A percentile compares a stretch with the other conserved stretches of the same genome.
Evolutionary conservation across 37 sponge, comb jelly and placozoan species (phyloP).

Genomic region (Spongilla lacustris): DNA sequence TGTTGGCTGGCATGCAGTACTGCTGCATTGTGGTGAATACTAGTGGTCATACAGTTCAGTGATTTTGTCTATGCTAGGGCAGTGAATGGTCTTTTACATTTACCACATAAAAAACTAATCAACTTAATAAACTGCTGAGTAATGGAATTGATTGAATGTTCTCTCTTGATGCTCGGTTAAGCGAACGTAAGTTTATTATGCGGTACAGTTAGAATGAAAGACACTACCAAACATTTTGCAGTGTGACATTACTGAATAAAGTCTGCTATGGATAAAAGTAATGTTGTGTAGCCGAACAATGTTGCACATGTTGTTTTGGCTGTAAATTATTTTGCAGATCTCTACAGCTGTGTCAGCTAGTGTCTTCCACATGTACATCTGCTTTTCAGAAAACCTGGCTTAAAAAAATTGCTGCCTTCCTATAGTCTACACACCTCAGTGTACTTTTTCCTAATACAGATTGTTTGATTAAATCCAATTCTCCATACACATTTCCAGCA

Average conservation of each 20-base stretch:
- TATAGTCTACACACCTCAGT: neutral
- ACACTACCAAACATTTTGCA: slow-evolving; percentile 10
- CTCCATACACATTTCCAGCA: neutral
- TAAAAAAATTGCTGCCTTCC: slow-evolving; percentile 8
- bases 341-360: slow-evolving; percentile 29
- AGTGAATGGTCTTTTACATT: no score
- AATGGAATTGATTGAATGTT: no score
- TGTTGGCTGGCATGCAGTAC: no score
- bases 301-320: neutral
- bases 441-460: slow-evolving; percentile 10
- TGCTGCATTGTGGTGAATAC: no score
- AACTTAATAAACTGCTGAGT: no score
- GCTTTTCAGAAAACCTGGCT: neutral
- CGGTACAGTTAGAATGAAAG: slow-evolving; percentile 15
- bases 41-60: no score
- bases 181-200: neutral
- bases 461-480: neutral
- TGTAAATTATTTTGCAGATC: slow-evolving; percentile 11
- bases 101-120: no score
- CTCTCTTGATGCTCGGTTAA: neutral
- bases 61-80: no score
- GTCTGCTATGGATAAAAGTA: slow-evolving; percentile 4
- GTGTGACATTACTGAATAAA: no score
- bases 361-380: neutral
- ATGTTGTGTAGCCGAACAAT: slow-evolving; percentile 21